Evolutionary conservation across 2,113 vertebrate genomes (phyloP).

Genomic region (Spheniscus mendiculus): DNA sequence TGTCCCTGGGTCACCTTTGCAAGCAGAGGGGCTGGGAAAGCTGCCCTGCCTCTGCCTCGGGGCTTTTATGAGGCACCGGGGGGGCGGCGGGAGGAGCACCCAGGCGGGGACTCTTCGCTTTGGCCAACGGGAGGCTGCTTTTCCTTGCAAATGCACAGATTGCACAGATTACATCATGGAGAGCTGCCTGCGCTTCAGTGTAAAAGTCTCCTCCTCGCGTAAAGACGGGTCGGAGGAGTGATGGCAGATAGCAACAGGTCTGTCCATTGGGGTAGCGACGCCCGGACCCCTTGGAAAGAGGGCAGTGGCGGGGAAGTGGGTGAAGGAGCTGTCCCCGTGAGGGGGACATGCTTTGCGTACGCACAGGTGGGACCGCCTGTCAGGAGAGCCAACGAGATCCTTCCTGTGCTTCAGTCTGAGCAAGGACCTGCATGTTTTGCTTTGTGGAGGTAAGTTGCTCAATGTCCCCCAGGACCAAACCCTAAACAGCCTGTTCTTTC

Average conservation of each 20-base stretch:
- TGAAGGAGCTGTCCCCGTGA: background rate
- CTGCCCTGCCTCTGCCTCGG: background rate
- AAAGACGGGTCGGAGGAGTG: background rate
- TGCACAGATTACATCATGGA: conserved; percentile 80
- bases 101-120: conserved; percentile 17
- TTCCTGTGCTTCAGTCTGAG: background rate
- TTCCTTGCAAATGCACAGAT: background rate
- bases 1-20: background rate
- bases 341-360: fast-evolving
- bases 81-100: conserved; percentile 50
- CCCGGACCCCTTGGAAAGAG: background rate
- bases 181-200: conserved; percentile 54
- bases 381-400: background rate
- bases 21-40: background rate
- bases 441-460: background rate
- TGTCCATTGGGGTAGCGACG: fast-evolving
- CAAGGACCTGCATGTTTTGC: background rate
- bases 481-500: background rate
- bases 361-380: background rate
- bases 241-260: conserved; percentile 34
- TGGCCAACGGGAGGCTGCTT: conserved; percentile 64
- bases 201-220: conserved; percentile 54
- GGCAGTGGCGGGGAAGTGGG: background rate
- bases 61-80: conserved; percentile 64
- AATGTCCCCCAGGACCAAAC: background rate